Conservation (phyloP, 2,888 invertebrate genomes). For the Seira ritae region DNA sequence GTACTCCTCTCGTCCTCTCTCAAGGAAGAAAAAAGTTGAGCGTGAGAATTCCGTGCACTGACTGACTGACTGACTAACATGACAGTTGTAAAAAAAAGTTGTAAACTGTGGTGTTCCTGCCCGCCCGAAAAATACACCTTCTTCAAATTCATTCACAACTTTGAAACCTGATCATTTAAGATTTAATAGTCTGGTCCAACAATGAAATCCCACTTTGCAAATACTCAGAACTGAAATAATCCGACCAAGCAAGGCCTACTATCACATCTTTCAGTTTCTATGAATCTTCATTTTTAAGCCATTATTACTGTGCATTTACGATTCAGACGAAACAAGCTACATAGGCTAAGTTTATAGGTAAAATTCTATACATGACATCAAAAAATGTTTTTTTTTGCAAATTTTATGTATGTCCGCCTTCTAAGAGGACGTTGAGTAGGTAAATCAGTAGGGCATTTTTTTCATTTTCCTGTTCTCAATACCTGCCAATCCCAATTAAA, state of each 20-base stretch:
- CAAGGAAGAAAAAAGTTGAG: conserved; percentile 16
- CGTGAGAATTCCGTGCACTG: conserved; percentile 46
- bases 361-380: no score
- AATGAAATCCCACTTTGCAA: conserved; percentile 5
- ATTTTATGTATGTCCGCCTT: no score
- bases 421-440: no score
- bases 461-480: conserved; percentile 41
- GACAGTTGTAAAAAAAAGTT: no score
- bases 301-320: conserved; percentile 12
- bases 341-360: no score
- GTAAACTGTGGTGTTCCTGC: not conserved
- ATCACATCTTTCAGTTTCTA: not conserved
- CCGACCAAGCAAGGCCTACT: no score
- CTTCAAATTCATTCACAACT: conserved; percentile 8
- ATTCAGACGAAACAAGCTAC: no score
- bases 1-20: no score
- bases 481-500: conserved; percentile 45
- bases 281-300: conserved; percentile 4
- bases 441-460: not conserved
- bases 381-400: no score
- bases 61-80: no score
- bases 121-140: not conserved
- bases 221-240: not conserved
- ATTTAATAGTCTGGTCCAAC: no score
- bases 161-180: conserved; percentile 24